phyloP scores from a whole-genome alignment of 2,797 vertebrate genomes.

The Gymnothorax javanicus region DNA sequence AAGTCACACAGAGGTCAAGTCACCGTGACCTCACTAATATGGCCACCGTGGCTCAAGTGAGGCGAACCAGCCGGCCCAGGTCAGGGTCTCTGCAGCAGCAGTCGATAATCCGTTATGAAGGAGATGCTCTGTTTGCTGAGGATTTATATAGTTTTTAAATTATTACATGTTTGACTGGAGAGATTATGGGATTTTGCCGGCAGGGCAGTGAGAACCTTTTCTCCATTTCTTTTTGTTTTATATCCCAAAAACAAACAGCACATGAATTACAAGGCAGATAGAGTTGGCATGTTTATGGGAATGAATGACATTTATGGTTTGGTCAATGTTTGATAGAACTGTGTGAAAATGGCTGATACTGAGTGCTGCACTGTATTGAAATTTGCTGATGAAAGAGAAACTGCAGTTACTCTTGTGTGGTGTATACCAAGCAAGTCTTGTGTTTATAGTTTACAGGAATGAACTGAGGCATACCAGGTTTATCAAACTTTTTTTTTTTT shows the following conservation, averaged over 20 bases:
- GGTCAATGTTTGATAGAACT: not conserved
- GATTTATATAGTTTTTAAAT: conserved; percentile 6
- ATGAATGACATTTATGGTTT: not conserved
- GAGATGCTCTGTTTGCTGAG: not conserved
- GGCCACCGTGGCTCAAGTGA: not conserved
- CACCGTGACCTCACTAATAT: not conserved
- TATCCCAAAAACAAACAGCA: not conserved
- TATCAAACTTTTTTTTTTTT: too few relatives aligned
- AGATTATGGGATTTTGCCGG: not conserved
- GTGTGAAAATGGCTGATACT: not conserved
- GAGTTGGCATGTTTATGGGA: not conserved
- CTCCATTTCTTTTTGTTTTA: not conserved
- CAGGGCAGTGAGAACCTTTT: not conserved
- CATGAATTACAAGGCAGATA: not conserved
- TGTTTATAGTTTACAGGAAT: not conserved
- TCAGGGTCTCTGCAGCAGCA: not conserved
- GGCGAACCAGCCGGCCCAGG: not conserved
- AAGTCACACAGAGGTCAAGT: not conserved
- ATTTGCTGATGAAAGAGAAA: not conserved
- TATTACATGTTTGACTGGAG: not conserved
- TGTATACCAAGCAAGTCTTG: not conserved
- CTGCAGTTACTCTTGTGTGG: not conserved
- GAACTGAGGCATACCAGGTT: too few relatives aligned
- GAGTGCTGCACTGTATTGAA: not conserved
- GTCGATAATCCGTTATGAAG: conserved; percentile 10